Percentiles rank a stretch among this genome's conserved stretches.
phyloP scores from a whole-genome alignment of 2,888 invertebrate species.

The Tenthredo livida region DNA sequence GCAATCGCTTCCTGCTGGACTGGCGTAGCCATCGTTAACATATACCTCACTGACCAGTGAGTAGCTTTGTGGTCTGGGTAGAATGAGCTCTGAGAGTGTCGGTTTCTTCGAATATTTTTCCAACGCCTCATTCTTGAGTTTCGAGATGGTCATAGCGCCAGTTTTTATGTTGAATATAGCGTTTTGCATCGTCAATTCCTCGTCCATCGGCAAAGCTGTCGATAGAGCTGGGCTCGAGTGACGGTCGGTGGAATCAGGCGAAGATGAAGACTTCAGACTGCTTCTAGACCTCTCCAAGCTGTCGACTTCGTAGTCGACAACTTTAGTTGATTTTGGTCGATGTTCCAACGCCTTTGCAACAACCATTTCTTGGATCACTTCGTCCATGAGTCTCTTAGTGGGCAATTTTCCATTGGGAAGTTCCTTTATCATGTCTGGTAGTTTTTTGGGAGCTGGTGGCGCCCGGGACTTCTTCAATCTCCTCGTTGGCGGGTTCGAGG shows the following conservation, averaged over 20 bases:
- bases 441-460: slow-evolving; percentile 58
- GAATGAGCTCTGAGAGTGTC: slow-evolving; percentile 79
- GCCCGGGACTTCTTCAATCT: slow-evolving; percentile 57
- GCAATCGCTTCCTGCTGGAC: slow-evolving; percentile 79
- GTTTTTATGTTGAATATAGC: slow-evolving; percentile 85
- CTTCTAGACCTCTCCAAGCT: slow-evolving; percentile 73
- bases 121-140: slow-evolving; percentile 67
- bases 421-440: slow-evolving; percentile 74
- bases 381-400: slow-evolving; percentile 77
- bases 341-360: slow-evolving; percentile 71
- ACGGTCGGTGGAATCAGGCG: slow-evolving; percentile 64
- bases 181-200: slow-evolving; percentile 89
- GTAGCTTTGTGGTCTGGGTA: slow-evolving; percentile 80
- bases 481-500: slow-evolving; percentile 48
- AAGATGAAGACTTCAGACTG: slow-evolving; percentile 64
- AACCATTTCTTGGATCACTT: slow-evolving; percentile 77
- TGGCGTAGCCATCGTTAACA: slow-evolving; percentile 86
- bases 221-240: slow-evolving; percentile 88
- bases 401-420: slow-evolving; percentile 68
- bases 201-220: slow-evolving; percentile 87
- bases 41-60: slow-evolving; percentile 89
- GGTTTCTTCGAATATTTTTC: slow-evolving; percentile 62
- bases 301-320: slow-evolving; percentile 73
- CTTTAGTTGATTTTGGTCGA: slow-evolving; percentile 56
- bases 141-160: slow-evolving; percentile 80